phyloP scores from a whole-genome alignment of 1,140 invertebrate genomes.

The Metaphire vulgaris region DNA sequence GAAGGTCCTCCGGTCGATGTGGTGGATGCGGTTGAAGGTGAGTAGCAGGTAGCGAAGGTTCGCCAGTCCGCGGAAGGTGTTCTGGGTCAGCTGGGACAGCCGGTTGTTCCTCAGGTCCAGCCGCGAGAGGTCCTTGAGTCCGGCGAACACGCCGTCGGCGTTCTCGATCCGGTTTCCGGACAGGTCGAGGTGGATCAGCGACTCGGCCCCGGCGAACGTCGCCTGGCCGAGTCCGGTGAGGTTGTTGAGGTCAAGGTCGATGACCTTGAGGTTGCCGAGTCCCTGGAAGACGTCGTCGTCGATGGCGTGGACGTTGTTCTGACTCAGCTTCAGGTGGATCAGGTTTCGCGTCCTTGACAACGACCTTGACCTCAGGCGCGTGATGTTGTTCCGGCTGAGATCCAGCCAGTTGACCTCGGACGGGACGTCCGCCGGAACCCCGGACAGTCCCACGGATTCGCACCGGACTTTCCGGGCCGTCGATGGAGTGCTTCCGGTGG shows the following conservation, averaged over 20 bases:
- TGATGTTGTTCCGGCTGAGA: slow-evolving; percentile 20
- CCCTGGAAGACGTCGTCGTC: slow-evolving; percentile 39
- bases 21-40: slow-evolving; percentile 66
- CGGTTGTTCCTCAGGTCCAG: slow-evolving; percentile 67
- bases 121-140: slow-evolving; percentile 59
- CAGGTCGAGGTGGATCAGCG: slow-evolving; percentile 47
- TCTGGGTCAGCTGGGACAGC: slow-evolving; percentile 56
- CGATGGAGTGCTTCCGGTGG: neutral
- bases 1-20: slow-evolving; percentile 65
- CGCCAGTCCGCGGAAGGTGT: slow-evolving; percentile 59
- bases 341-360: slow-evolving; percentile 19
- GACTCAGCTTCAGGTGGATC: slow-evolving; percentile 29
- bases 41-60: slow-evolving; percentile 71
- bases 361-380: neutral
- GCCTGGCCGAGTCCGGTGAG: slow-evolving; percentile 57
- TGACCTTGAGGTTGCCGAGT: slow-evolving; percentile 36
- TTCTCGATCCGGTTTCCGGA: slow-evolving; percentile 46
- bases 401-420: slow-evolving; percentile 8
- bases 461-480: neutral
- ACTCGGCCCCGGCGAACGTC: slow-evolving; percentile 37
- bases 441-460: neutral
- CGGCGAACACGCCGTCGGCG: slow-evolving; percentile 46
- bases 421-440: neutral
- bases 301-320: slow-evolving; percentile 37
- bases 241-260: slow-evolving; percentile 62